Evolutionary conservation across 2,888 invertebrate species (phyloP), one percentile per base, ranked within the genome.

Genomic region (Cremastobaeus sp.): DNA sequence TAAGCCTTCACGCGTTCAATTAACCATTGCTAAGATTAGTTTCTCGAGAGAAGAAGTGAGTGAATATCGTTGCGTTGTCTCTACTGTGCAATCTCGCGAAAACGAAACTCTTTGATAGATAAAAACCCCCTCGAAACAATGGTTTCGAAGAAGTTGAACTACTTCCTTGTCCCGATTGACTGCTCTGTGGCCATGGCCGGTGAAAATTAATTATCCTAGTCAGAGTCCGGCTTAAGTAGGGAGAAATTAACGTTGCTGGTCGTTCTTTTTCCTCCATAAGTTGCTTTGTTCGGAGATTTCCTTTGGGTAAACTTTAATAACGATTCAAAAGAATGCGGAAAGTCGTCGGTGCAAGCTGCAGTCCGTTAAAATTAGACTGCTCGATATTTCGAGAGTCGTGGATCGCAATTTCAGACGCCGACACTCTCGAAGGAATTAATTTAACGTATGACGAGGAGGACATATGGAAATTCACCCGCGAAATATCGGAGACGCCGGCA

Each of bases 1-100:
- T 74, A 28, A 80, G 81, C 72, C 79, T 83, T 59, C 64, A 77
- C 70, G 81, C 82, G 77, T 84, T 82, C 74, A 83, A 84, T 78
- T 85, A 85, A 76, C 78, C 76, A 59, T 43, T 47, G 39, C 9
- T 9, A 43, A 28, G 64, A 48, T 43, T 32, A 52, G 64, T n/a
- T 43, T 15, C 43, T 43, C n/a, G n/a, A n/a, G n/a, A n/a, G n/a
- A n/a, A n/a, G n/a, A n/a, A n/a, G n/a, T n/a, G n/a, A n/a, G n/a
- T n/a, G n/a, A n/a, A 34, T 34, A 28, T 11, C 18, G 4, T 9
- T 11, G 21, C 21, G 11, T 43, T 43, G 20, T 43, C 18, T n/a
- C n/a, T n/a, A n/a, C n/a, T n/a, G n/a, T n/a, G n/a, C n/a, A n/a
- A n/a, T n/a, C n/a, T n/a, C n/a, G n/a, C n/a, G n/a, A n/a, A n/a